Base-by-base conservation (phyloP, 2,113 vertebrate genomes). In the Sarotherodon lohbergeri region DNA sequence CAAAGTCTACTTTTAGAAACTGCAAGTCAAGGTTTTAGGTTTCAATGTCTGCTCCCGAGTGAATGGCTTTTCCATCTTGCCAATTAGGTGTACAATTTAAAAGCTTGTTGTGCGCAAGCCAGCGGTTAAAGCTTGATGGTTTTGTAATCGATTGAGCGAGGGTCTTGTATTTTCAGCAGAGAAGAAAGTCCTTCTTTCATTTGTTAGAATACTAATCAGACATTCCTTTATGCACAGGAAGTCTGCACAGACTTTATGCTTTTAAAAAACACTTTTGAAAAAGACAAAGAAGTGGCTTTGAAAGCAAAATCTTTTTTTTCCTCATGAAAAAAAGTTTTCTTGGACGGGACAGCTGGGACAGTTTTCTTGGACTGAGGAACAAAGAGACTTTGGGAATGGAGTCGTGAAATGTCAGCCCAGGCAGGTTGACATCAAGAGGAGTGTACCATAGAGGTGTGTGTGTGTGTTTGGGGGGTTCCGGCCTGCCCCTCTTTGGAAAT, bases 1-100 rank as follows among this genome's bases (percentile, higher is more conserved):
- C 88, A 82, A 89, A 89, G 93, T 94, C 96, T 97, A 96, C 96
- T 96, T 97, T 96, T 97, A 97, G 96, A 97, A 96, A 96, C 93
- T 96, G 96, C 96, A 96, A 95, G 95, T 96, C 95, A 95, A 96
- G 95, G 96, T 96, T 95, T 96, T 92, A 94, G 83, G 94, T 97
- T 96, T 96, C 96, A 96, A 84, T 27, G 63, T 93, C 88, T 92
- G 94, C 91, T 92, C 90, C 88, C 73, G 71, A 92, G 92, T 92
- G 88, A 94, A 95, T 94, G 94, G 91, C 66, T 96, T 96, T 96
- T 95, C 94, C 94, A 96, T 92, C 93, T 94, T 90, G 90, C 89
- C 91, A 95, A 95, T 94, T 91, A 94, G 86, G 90, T 80, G 84
- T 79, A 88, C 84, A 89, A 90, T 90, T 90, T 88, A 88, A 93